Conservation (phyloP, 2,888 invertebrate genomes). For the Bembecia ichneumoniformis region DNA sequence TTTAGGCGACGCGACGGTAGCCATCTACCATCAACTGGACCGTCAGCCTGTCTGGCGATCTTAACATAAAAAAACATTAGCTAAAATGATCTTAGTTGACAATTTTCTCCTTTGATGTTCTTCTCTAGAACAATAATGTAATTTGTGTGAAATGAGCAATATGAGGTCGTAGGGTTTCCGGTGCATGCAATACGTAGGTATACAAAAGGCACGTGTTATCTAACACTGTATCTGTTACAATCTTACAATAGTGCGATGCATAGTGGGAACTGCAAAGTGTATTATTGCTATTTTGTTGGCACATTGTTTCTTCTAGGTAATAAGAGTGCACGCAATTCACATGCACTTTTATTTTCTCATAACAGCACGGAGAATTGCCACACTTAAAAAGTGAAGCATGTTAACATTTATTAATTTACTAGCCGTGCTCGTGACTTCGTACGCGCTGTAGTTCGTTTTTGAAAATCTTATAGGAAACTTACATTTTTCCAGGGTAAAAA, state of each 20-base stretch:
- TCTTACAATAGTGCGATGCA: conserved; percentile 19
- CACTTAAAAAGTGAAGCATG: no score
- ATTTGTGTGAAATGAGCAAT: conserved; percentile 14
- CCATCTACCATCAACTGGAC: no score
- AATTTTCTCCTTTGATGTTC: no score
- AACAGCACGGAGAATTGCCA: neutral
- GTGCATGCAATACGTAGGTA: conserved; percentile 11
- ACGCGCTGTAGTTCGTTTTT: no score
- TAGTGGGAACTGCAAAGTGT: conserved; percentile 5
- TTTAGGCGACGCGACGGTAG: no score
- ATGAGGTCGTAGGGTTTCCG: conserved; percentile 41
- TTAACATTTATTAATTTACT: no score
- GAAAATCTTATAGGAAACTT: no score
- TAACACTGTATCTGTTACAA: conserved; percentile 39
- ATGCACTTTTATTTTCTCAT: neutral
- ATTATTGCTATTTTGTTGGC: neutral
- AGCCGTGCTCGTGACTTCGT: no score
- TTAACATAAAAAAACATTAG: no score
- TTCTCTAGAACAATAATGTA: neutral
- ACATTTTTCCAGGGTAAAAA: no score
- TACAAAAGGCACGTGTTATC: conserved; percentile 21
- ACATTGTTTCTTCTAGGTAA: neutral
- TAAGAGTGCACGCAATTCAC: neutral
- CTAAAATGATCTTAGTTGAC: no score
- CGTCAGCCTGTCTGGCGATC: no score